Percentiles rank a stretch among this genome's conserved stretches.
Conservation (phyloP, 2,888 invertebrate species). For the Plebejus argus region DNA sequence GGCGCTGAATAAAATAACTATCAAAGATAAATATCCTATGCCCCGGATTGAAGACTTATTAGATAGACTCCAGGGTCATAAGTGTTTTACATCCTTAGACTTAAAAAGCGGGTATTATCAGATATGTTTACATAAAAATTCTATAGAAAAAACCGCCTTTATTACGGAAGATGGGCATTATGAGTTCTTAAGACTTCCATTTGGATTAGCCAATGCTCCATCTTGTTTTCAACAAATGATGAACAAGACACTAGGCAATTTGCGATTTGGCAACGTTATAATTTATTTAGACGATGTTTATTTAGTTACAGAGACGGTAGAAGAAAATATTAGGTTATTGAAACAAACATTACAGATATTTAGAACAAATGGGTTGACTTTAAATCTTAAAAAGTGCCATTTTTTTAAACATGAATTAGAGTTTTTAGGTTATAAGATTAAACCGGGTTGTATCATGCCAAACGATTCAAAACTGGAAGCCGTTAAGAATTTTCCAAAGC, state of each 20-base stretch:
- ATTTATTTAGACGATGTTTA: conserved; percentile 34
- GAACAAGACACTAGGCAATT: conserved; percentile 36
- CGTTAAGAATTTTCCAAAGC: conserved; percentile 41
- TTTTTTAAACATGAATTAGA: conserved; percentile 43
- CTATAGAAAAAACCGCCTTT: neutral
- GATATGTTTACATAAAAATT: neutral
- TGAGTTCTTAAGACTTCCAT: neutral
- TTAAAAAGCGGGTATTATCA: neutral
- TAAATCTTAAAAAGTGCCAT: conserved; percentile 46
- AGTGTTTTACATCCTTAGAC: neutral
- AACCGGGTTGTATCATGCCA: conserved; percentile 39
- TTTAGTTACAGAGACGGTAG: conserved; percentile 21
- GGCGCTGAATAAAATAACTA: conserved; percentile 25
- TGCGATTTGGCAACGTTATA: conserved; percentile 38
- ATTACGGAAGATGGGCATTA: neutral
- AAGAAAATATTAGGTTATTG: conserved; percentile 4
- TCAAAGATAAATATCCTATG: conserved; percentile 10
- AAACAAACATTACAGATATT: conserved; percentile 39
- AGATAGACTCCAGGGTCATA: conserved; percentile 44
- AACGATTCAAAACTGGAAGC: conserved; percentile 39
- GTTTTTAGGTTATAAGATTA: conserved; percentile 45
- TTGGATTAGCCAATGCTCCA: neutral
- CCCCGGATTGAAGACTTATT: conserved; percentile 7
- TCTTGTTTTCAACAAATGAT: conserved; percentile 32
- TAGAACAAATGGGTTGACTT: conserved; percentile 40